Evolutionary conservation across 2,888 invertebrate species (phyloP), one percentile per base, ranked within the genome.

Genomic region (Melangyna quadrimaculata): DNA sequence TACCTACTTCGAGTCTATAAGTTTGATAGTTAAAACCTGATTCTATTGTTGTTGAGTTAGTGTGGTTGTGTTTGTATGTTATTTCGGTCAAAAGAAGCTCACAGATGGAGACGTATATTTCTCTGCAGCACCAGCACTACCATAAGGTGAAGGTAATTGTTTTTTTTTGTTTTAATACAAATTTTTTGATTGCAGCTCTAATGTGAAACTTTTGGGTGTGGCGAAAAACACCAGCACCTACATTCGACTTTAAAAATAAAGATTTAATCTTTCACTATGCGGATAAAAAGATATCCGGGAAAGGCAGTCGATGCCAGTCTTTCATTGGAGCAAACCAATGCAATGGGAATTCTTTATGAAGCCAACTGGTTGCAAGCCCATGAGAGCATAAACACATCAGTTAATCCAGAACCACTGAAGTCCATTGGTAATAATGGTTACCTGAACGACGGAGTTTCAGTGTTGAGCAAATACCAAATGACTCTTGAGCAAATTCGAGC

Each of bases 331-430:
- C 94, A 94, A 88, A 95, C 95, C 88, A 94, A 94, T 89, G 94
- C 95, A 86, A 95, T 96, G 95, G 95, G 95, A 89, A 94, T 96
- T 65, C 94, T 96, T 59, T 97, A 97, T 91, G 97, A 96, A 89
- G 96, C 96, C 37, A 97, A 96, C 90, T 97, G 97, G 97, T 94
- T 95, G 86, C 96, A 96, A 89, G 94, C 95, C n/a, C 93, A 93
- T 87, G 89, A 89, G 81, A 88, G 67, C 12, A 89, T 89, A 51
- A 87, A 74, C 43, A 78, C 61, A 4, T 35, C 59, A 2, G 77
- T 81, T 12, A 73, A 59, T 67, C 6, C 57, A 19, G 75, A 75
- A 43, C 63, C 86, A 65, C 51, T 82, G 0, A 88, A 89, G 74
- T 32, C 88, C 9, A 88, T 88, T 75, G 89, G 88, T 71, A 88